A percentile compares a stretch with the other conserved stretches of the same genome.
phyloP scores from a whole-genome alignment of 2,888 invertebrate genomes.

The Dastarcus helophoroides region DNA sequence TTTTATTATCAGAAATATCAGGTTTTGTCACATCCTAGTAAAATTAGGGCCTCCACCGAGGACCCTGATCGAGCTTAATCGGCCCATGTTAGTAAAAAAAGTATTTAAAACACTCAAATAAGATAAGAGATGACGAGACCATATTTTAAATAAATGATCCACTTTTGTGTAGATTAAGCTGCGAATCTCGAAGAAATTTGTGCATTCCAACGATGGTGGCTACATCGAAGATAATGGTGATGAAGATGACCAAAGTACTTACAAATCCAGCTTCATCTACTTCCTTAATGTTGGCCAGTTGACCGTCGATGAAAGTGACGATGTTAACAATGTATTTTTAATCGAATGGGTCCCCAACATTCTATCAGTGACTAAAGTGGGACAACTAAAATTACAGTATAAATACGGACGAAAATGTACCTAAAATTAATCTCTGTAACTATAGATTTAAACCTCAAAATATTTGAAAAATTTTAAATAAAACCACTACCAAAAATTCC shows the following conservation, averaged over 20 bases:
- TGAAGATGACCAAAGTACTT: constrained; percentile 29
- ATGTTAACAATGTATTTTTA: constrained; percentile 46
- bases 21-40: too few species aligned
- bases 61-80: too few species aligned
- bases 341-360: constrained; percentile 71
- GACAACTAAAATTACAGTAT: constrained; percentile 60
- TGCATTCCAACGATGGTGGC: constrained; percentile 49
- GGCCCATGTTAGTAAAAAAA: too few species aligned
- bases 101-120: too few species aligned
- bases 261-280: constrained; percentile 24
- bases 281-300: constrained; percentile 40
- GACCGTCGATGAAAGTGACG: constrained; percentile 36
- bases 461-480: too few species aligned
- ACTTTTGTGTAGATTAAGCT: constrained; percentile 43
- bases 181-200: constrained; percentile 51
- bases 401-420: constrained; percentile 51
- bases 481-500: too few species aligned
- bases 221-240: constrained; percentile 33
- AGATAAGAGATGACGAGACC: background rate
- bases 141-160: constrained; percentile 1
- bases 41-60: too few species aligned
- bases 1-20: too few species aligned
- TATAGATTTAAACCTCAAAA: too few species aligned
- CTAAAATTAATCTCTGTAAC: too few species aligned
- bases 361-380: constrained; percentile 54